A percentile compares a stretch with the other conserved stretches of the same genome.
Evolutionary conservation across 2,113 vertebrate species (phyloP).

Genomic region (Thymallus thymallus): DNA sequence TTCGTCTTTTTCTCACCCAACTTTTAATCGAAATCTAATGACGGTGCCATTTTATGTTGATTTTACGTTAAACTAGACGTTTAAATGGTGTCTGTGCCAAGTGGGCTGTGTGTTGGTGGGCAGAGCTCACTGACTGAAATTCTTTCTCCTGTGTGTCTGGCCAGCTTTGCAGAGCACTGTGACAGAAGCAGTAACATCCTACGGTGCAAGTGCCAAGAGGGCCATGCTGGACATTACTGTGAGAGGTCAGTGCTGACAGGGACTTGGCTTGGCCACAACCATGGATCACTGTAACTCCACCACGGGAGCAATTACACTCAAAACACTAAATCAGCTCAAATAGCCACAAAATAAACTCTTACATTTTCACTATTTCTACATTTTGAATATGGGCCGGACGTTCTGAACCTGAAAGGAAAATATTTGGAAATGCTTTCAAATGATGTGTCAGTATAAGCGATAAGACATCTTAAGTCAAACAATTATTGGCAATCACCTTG

Average conservation of each 20-base stretch:
- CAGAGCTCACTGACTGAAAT: conserved; percentile 14
- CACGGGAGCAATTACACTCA: no score
- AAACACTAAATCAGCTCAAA: no score
- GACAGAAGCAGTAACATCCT: conserved; percentile 75
- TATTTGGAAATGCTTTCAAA: neutral
- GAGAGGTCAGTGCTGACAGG: conserved; percentile 83
- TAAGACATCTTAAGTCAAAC: neutral
- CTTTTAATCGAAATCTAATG: no score
- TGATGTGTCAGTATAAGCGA: neutral
- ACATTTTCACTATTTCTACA: neutral
- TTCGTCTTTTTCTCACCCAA: no score
- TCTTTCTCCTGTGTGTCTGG: conserved; percentile 35
- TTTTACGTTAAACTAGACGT: no score
- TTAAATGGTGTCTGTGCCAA: no score
- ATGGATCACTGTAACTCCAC: neutral
- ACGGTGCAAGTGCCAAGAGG: conserved; percentile 88
- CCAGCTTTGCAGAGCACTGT: conserved; percentile 89
- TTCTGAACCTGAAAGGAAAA: no score
- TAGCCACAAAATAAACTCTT: neutral
- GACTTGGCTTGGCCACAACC: neutral
- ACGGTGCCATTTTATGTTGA: no score
- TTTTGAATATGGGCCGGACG: neutral
- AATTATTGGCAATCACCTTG: no score
- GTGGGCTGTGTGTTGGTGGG: neutral
- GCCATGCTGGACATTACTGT: conserved; percentile 89